These are phyloP conservation scores for Sakesphorus luctuosus DNA, from an alignment of 2,113 vertebrate genomes.

Conservation along the genomic window DNA sequence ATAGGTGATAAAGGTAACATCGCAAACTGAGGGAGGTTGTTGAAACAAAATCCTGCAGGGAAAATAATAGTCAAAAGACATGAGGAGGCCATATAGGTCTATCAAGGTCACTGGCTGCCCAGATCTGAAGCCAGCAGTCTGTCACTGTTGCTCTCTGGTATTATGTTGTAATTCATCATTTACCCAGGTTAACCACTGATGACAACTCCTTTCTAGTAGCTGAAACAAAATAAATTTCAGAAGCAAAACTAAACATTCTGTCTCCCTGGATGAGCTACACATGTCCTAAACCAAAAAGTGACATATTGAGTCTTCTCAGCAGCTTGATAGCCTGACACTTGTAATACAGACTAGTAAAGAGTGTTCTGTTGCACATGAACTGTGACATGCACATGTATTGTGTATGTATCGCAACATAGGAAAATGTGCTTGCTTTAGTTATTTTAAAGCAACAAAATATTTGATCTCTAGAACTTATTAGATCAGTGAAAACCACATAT, in stretches of 20 bases:
- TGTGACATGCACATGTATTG: neutral
- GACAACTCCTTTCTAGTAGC: neutral
- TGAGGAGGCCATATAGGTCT: neutral
- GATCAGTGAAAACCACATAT: conserved; percentile 17
- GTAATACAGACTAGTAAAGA: neutral
- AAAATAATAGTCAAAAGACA: neutral
- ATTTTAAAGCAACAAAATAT: conserved; percentile 27
- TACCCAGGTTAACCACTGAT: neutral
- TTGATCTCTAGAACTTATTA: neutral
- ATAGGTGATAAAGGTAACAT: neutral
- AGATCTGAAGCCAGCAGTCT: neutral
- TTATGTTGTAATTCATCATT: neutral
- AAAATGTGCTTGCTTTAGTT: neutral
- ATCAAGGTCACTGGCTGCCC: neutral
- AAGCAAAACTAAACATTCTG: neutral
- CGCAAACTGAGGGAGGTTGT: neutral
- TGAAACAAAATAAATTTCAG: conserved; percentile 2
- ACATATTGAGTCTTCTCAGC: conserved; percentile 23
- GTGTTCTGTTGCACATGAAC: neutral
- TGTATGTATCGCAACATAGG: neutral
- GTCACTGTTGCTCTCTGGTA: neutral
- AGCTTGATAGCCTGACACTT: neutral
- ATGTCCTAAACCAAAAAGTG: neutral
- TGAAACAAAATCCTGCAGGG: neutral
- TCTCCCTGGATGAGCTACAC: neutral